These are phyloP conservation scores for Drosophila watanabei DNA, from an alignment of 1,140 invertebrate species.

Conservation along the genomic window DNA sequence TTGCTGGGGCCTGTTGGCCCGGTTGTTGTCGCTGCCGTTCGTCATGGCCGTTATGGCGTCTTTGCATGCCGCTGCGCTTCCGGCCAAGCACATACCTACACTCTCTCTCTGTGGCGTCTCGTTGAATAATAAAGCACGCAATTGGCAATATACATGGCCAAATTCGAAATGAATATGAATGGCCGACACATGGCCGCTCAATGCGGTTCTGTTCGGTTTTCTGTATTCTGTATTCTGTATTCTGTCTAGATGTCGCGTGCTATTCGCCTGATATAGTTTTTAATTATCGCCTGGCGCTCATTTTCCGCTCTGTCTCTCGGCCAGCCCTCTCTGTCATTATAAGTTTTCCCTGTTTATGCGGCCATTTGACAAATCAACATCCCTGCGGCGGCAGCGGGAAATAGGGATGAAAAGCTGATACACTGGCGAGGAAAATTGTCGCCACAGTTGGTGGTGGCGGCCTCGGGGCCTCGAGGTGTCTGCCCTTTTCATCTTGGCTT, in stretches of 20 bases:
- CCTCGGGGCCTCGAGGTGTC: conserved; percentile 69
- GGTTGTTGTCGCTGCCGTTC: conserved; percentile 10
- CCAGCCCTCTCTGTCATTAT: conserved; percentile 27
- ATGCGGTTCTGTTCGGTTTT: conserved; percentile 25
- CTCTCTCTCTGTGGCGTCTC: conserved; percentile 9
- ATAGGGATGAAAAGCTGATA: background rate
- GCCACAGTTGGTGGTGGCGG: conserved; percentile 33
- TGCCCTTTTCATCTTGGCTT: conserved; percentile 23
- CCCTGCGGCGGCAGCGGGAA: conserved; percentile 18
- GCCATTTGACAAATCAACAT: conserved; percentile 65
- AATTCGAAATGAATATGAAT: conserved; percentile 41
- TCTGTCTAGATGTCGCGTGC: conserved; percentile 62
- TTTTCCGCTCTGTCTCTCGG: conserved; percentile 10
- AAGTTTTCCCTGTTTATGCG: conserved; percentile 43
- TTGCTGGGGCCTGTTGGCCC: background rate
- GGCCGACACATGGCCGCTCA: conserved; percentile 32
- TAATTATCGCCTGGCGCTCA: conserved; percentile 48
- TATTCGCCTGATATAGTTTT: conserved; percentile 51
- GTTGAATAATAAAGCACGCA: conserved; percentile 10
- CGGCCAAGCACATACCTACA: conserved; percentile 32
- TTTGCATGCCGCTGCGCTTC: conserved; percentile 77
- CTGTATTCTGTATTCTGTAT: too few relatives aligned
- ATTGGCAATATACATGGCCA: conserved; percentile 44
- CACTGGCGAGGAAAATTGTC: conserved; percentile 19
- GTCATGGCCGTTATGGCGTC: conserved; percentile 70